Conservation (phyloP, 2,888 invertebrate species). For the Emmelina monodactyla region DNA sequence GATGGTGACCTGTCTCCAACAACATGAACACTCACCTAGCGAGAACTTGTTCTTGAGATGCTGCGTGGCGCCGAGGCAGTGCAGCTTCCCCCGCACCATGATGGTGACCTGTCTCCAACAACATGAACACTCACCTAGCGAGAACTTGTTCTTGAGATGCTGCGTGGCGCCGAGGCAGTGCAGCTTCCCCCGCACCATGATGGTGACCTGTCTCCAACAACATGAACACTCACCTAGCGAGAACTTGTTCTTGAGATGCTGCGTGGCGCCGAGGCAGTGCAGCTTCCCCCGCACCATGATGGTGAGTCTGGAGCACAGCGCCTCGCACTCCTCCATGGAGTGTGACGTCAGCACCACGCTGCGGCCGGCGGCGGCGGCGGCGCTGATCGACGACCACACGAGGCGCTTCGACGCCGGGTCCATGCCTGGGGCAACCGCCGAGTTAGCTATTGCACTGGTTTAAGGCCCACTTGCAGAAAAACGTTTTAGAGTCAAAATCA, state of each 20-base stretch:
- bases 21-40: slow-evolving; percentile 69
- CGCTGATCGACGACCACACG: slow-evolving; percentile 76
- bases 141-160: slow-evolving; percentile 60
- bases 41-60: slow-evolving; percentile 61
- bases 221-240: slow-evolving; percentile 66
- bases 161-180: slow-evolving; percentile 77
- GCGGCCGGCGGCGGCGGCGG: slow-evolving; percentile 69
- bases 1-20: no score
- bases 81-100: slow-evolving; percentile 78
- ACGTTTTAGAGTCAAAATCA: no score
- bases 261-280: slow-evolving; percentile 75
- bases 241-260: slow-evolving; percentile 64
- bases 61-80: slow-evolving; percentile 76
- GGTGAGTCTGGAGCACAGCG: slow-evolving; percentile 77
- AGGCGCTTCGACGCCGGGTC: slow-evolving; percentile 83
- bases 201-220: no score
- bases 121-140: slow-evolving; percentile 69
- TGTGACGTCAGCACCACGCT: slow-evolving; percentile 73
- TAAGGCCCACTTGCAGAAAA: no score
- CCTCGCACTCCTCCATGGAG: slow-evolving; percentile 85
- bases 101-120: no score
- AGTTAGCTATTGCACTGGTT: no score
- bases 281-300: slow-evolving; percentile 81
- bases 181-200: slow-evolving; percentile 80
- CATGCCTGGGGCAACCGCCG: slow-evolving; percentile 70